Evolutionary conservation across 1,140 invertebrate genomes (phyloP).

Genomic region (Zaprionus inermis): DNA sequence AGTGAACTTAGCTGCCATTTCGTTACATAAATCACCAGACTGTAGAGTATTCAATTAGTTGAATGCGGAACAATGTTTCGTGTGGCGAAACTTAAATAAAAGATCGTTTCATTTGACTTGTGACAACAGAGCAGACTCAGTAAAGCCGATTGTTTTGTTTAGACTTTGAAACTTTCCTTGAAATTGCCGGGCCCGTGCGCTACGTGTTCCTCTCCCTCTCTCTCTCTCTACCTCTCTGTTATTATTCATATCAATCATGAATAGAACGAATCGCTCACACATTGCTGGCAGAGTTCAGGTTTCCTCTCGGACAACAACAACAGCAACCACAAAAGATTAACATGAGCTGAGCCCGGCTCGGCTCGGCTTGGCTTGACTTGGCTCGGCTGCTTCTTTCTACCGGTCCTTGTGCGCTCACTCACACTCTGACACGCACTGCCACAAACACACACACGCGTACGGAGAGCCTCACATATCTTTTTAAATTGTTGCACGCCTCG

Average conservation of each 20-base stretch:
- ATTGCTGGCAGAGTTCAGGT: slow-evolving; percentile 69
- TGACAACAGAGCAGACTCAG: slow-evolving; percentile 19
- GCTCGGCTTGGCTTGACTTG: slow-evolving; percentile 29
- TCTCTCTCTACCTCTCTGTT: not conserved
- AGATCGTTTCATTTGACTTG: slow-evolving; percentile 17
- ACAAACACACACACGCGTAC: not conserved
- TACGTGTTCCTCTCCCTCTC: too few species aligned
- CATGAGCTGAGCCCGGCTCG: slow-evolving; percentile 62
- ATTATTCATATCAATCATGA: slow-evolving; percentile 46
- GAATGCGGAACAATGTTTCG: not conserved
- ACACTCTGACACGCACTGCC: not conserved
- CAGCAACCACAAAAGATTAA: slow-evolving; percentile 67
- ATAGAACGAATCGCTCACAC: slow-evolving; percentile 54
- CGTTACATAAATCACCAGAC: not conserved
- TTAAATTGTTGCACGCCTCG: slow-evolving; percentile 74
- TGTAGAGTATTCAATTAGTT: not conserved
- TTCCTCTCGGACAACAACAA: slow-evolving; percentile 48
- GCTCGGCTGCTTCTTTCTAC: slow-evolving; percentile 59
- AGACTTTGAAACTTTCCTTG: slow-evolving; percentile 9
- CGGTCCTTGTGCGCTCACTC: slow-evolving; percentile 21
- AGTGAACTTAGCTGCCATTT: too few species aligned
- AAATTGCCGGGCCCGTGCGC: not conserved
- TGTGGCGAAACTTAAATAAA: slow-evolving; percentile 8
- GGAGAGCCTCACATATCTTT: slow-evolving; percentile 41
- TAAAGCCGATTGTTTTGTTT: slow-evolving; percentile 24